Conservation (phyloP, 2,888 invertebrate species). For the Metallyticus violacea region DNA sequence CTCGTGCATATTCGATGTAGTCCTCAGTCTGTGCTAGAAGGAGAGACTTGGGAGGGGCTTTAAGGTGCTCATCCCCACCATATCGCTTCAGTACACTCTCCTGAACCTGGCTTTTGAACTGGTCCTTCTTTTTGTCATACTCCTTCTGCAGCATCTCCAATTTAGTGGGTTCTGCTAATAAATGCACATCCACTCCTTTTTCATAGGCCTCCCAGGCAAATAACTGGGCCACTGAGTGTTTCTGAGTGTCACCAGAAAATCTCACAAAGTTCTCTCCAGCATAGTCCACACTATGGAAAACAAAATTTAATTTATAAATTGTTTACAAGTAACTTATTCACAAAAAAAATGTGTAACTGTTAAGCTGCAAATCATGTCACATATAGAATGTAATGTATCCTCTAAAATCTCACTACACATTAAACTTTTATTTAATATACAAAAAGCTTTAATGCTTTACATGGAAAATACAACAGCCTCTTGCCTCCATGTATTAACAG, state of each 20-base stretch:
- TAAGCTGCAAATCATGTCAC: too few relatives aligned
- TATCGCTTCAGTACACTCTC: conserved; percentile 87
- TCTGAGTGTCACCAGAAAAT: conserved; percentile 88
- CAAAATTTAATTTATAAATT: too few relatives aligned
- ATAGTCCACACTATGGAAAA: conserved; percentile 73
- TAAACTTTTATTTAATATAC: too few relatives aligned
- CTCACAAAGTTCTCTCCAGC: conserved; percentile 96
- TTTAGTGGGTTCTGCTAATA: conserved; percentile 97
- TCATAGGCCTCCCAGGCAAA: conserved; percentile 98
- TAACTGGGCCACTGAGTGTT: conserved; percentile 86
- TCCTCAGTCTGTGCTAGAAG: conserved; percentile 92
- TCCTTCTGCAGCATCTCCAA: conserved; percentile 86
- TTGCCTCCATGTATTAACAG: too few relatives aligned
- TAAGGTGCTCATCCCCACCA: conserved; percentile 90
- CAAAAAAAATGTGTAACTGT: too few relatives aligned
- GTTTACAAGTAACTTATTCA: too few relatives aligned
- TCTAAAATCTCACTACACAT: too few relatives aligned
- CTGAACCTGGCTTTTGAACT: conserved; percentile 77
- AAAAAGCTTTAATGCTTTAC: too few relatives aligned
- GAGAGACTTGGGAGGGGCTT: conserved; percentile 84
- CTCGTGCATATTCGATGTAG: conserved; percentile 92
- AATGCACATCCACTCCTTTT: conserved; percentile 89
- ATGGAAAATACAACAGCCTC: too few relatives aligned
- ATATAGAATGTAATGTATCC: too few relatives aligned
- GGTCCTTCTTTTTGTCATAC: conserved; percentile 85